Percentiles rank a stretch among this genome's conserved stretches.
phyloP scores from a whole-genome alignment of 2,113 vertebrate genomes.

The Chamaetylas fuelleborni region DNA sequence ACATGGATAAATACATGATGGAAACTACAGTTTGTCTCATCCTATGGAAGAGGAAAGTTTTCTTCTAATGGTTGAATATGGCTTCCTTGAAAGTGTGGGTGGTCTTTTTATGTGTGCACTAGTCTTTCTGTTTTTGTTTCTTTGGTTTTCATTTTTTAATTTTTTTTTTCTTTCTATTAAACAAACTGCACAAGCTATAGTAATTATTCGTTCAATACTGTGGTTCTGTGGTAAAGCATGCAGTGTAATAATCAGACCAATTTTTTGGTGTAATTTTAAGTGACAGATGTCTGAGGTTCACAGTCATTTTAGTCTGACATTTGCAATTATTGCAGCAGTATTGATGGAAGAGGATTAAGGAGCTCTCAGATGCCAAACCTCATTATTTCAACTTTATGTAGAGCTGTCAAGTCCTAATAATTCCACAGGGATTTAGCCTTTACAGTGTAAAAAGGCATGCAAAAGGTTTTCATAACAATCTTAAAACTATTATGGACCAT shows the following conservation, averaged over 20 bases:
- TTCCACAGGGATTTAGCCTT: slow-evolving; percentile 26
- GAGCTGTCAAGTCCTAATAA: slow-evolving; percentile 67
- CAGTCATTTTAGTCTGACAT: slow-evolving; percentile 67
- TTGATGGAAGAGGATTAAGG: slow-evolving; percentile 66
- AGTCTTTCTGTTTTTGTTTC: neutral
- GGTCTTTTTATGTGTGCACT: neutral
- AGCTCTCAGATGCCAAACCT: slow-evolving; percentile 57
- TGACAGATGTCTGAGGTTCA: slow-evolving; percentile 65
- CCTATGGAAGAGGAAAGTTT: neutral
- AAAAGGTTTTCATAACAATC: slow-evolving; percentile 42
- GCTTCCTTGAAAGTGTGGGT: neutral
- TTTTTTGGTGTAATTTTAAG: slow-evolving; percentile 59
- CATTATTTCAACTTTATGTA: slow-evolving; percentile 72
- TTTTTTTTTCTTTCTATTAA: slow-evolving; percentile 20
- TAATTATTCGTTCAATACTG: slow-evolving; percentile 40
- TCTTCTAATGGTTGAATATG: neutral
- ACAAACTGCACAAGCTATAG: neutral
- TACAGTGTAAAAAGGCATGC: slow-evolving; percentile 25
- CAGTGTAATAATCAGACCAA: slow-evolving; percentile 31
- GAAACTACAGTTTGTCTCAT: neutral
- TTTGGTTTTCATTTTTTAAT: neutral
- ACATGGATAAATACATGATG: neutral
- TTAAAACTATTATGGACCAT: slow-evolving; percentile 36
- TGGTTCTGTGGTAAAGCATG: neutral
- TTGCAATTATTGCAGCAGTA: slow-evolving; percentile 67